Evolutionary conservation across 2,888 invertebrate species (phyloP), one percentile per base, ranked within the genome.

Genomic region (Acrobeloides nanus): DNA sequence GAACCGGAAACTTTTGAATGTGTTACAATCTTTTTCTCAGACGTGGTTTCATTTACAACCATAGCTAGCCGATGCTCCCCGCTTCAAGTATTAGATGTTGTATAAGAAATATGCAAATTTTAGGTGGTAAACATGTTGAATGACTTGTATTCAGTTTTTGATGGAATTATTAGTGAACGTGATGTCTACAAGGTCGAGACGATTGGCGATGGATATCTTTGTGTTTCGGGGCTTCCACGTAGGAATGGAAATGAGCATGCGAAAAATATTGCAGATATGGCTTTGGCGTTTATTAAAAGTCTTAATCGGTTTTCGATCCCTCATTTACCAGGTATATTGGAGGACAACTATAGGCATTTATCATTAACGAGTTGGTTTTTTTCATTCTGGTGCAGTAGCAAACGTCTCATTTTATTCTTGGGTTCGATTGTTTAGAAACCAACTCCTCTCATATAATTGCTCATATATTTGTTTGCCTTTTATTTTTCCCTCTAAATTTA

Each of bases 101-200:
- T n/a, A n/a, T n/a, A n/a, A n/a, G n/a, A n/a, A n/a, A n/a, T n/a
- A n/a, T n/a, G n/a, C n/a, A n/a, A 67, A 52, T 34, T 12, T 7
- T 34, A 64, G 59, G 66, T 67, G 24, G 66, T 69, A 31, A 67
- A 62, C 43, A 51, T 69, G 43, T 56, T 69, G 48, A 69, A 69
- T 47, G 64, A 66, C 40, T 55, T 68, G 25, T 69, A 68, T 56
- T 62, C 68, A 4, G 54, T 61, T 2, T 62, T 67, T 45, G 69
- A 69, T 52, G 61, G 56, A 10, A 59, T 66, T 35, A 69, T 69
- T 38, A 66, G 61, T 12, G 54, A 54, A 23, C 61, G 64, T 45
- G 66, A 69, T 42, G 63, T 59, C 20, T 69, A 68, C 55, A 69
- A 69, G 55, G 65, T 67, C 4, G 64, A 64, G 42, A 66, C 66